phyloP scores from a whole-genome alignment of 2,113 vertebrate genomes.

The Rhinopithecus roxellana region DNA sequence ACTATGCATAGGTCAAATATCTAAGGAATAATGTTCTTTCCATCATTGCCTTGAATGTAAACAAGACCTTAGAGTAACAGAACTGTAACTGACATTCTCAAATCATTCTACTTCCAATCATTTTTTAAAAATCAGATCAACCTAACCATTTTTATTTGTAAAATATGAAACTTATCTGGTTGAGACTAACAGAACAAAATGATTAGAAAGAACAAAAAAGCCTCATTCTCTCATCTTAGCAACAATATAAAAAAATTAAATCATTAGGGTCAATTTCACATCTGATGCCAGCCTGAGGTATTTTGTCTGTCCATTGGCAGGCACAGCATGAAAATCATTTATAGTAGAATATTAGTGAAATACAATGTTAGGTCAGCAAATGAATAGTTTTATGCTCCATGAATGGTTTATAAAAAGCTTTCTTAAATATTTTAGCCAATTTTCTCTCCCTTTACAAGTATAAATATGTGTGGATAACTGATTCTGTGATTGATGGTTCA shows the following conservation, averaged over 20 bases:
- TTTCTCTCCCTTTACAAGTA: constrained; percentile 41
- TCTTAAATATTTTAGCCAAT: constrained; percentile 44
- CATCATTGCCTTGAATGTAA: neutral
- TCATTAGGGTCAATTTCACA: neutral
- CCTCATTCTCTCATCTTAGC: neutral
- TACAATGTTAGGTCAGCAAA: neutral
- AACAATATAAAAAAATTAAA: constrained; percentile 1
- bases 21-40: neutral
- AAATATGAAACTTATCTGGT: constrained; percentile 28
- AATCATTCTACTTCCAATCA: constrained; percentile 13
- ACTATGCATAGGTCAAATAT: neutral
- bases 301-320: neutral
- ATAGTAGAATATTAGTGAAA: constrained; percentile 1
- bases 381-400: neutral
- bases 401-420: constrained; percentile 33
- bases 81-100: neutral
- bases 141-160: neutral
- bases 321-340: neutral
- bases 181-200: constrained; percentile 21
- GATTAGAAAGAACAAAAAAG: neutral
- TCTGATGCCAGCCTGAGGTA: neutral
- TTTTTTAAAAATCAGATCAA: neutral
- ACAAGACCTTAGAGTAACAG: neutral
- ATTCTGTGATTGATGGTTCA: constrained; percentile 17
- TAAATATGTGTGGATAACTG: neutral